These are phyloP conservation scores for Pemphigus obesinymphae DNA, from an alignment of 1,140 invertebrate genomes.

Conservation along the genomic window DNA sequence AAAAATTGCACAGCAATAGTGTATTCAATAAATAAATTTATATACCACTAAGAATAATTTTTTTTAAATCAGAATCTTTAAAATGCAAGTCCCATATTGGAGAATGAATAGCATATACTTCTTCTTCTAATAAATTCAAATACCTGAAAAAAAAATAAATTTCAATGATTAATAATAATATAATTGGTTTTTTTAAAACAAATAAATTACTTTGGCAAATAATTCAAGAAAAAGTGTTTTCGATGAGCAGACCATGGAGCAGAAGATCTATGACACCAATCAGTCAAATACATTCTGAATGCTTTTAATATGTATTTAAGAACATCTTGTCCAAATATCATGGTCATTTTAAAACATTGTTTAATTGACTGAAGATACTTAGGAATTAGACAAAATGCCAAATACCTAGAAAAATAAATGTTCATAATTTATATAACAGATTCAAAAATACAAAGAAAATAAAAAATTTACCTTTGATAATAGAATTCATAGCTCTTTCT, in stretches of 20 bases:
- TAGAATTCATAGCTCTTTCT: constrained; percentile 7
- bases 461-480: constrained; percentile 19
- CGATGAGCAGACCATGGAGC: neutral
- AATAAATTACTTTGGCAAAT: constrained; percentile 11
- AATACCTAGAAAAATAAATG: neutral
- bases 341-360: constrained; percentile 18
- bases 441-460: neutral
- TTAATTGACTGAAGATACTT: constrained; percentile 5
- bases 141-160: constrained; percentile 59
- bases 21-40: neutral
- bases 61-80: constrained; percentile 51
- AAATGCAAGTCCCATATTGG: constrained; percentile 92
- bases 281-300: constrained; percentile 25
- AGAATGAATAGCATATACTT: constrained; percentile 77
- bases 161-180: neutral
- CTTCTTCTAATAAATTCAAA: constrained; percentile 77
- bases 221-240: constrained; percentile 4
- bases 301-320: constrained; percentile 11
- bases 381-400: neutral
- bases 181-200: neutral
- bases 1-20: neutral
- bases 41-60: constrained; percentile 12
- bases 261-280: neutral
- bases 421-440: neutral
- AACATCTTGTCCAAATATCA: constrained; percentile 31